These are phyloP conservation scores for Oncorhynchus mykiss DNA, from an alignment of 2,113 vertebrate genomes.

Conservation along the genomic window DNA sequence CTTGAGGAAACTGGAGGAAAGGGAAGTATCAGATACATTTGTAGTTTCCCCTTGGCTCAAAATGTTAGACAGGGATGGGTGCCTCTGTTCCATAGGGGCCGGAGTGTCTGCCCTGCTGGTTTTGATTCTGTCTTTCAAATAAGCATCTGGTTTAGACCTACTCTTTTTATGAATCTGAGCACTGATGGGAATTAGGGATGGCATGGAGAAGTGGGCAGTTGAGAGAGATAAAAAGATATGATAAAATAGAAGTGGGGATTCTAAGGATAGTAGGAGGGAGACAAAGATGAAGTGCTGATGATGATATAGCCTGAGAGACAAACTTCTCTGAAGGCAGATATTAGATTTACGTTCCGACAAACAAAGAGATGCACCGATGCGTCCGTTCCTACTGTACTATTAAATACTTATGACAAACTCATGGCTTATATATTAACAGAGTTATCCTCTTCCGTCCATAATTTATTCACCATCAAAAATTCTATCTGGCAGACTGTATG, in stretches of 20 bases:
- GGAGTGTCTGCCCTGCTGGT: too few species aligned
- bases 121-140: too few species aligned
- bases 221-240: neutral
- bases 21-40: neutral
- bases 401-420: conserved; percentile 65
- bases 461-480: conserved; percentile 70
- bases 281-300: neutral
- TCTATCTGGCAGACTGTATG: conserved; percentile 56
- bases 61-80: too few species aligned
- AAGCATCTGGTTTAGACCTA: too few species aligned
- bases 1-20: conserved; percentile 28
- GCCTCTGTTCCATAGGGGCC: too few species aligned
- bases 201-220: conserved; percentile 3
- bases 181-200: neutral
- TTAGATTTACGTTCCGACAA: neutral
- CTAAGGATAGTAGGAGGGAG: neutral
- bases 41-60: neutral
- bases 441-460: conserved; percentile 60
- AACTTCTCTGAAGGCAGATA: neutral
- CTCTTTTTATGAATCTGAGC: too few species aligned
- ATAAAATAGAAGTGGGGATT: neutral
- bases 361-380: conserved; percentile 28
- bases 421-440: conserved; percentile 67
- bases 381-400: conserved; percentile 56
- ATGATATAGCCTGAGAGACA: neutral